Conservation (phyloP, 64 coral and sea anemone species). For the Catalaphyllia jardinei region DNA sequence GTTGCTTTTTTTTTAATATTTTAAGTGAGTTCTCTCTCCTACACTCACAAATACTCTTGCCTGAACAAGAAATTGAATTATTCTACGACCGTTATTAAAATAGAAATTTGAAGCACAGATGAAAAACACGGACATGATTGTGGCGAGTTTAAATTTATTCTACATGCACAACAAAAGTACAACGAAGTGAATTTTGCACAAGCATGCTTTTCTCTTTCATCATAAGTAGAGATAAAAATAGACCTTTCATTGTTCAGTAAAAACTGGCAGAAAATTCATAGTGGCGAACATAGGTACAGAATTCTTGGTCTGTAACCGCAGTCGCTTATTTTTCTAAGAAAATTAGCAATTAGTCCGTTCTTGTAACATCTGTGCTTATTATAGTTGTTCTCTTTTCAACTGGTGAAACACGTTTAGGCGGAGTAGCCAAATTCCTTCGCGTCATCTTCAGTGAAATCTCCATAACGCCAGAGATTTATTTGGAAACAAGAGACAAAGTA, state of each 20-base stretch:
- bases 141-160: neutral
- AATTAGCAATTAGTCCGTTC: neutral
- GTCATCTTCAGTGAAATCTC: conserved; percentile 90
- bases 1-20: conserved; percentile 6
- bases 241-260: too few species aligned
- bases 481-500: conserved; percentile 20
- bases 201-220: neutral
- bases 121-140: neutral
- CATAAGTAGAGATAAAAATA: neutral
- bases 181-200: neutral
- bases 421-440: conserved; percentile 90
- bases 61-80: neutral
- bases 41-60: conserved; percentile 11
- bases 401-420: neutral
- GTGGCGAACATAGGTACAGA: neutral
- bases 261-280: neutral
- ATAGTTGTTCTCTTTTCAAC: neutral
- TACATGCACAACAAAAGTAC: neutral
- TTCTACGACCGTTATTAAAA: conserved; percentile 27
- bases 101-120: neutral
- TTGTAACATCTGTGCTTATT: neutral
- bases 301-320: neutral
- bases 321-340: neutral
- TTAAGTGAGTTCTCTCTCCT: conserved; percentile 2
- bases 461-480: conserved; percentile 91